phyloP scores from a whole-genome alignment of 2,113 vertebrate species.

The Xenus cinereus region DNA sequence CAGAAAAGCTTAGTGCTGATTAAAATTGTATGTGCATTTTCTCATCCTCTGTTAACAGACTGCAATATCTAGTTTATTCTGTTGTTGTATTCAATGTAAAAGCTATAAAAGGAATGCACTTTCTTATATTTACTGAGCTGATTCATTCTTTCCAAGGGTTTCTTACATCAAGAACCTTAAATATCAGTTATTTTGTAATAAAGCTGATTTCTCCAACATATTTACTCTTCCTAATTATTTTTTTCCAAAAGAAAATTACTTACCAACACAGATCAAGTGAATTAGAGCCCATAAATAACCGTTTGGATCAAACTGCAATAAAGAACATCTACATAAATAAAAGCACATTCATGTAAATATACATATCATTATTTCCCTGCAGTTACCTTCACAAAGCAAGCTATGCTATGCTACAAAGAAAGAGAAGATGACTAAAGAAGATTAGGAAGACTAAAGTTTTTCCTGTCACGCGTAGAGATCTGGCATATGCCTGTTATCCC shows the following conservation, averaged over 20 bases:
- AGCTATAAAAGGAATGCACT: not conserved
- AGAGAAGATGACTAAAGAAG: not conserved
- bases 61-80: not conserved
- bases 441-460: not conserved
- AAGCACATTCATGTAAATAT: not conserved
- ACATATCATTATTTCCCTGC: not conserved
- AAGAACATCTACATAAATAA: constrained; percentile 21
- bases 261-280: constrained; percentile 88
- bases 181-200: not conserved
- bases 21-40: not conserved
- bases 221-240: not conserved
- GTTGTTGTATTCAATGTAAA: not conserved
- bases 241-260: constrained; percentile 59
- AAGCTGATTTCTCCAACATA: not conserved
- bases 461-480: not conserved
- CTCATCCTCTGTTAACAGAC: not conserved
- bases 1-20: not conserved
- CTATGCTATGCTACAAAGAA: not conserved
- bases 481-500: not conserved
- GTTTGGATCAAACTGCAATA: constrained; percentile 84
- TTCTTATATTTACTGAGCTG: not conserved
- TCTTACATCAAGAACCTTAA: not conserved
- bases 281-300: constrained; percentile 88
- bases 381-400: not conserved
- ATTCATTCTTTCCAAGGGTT: not conserved